Evolutionary conservation across 1,140 invertebrate species (phyloP), one percentile per base, ranked within the genome.

Genomic region (Ceratina japonica): DNA sequence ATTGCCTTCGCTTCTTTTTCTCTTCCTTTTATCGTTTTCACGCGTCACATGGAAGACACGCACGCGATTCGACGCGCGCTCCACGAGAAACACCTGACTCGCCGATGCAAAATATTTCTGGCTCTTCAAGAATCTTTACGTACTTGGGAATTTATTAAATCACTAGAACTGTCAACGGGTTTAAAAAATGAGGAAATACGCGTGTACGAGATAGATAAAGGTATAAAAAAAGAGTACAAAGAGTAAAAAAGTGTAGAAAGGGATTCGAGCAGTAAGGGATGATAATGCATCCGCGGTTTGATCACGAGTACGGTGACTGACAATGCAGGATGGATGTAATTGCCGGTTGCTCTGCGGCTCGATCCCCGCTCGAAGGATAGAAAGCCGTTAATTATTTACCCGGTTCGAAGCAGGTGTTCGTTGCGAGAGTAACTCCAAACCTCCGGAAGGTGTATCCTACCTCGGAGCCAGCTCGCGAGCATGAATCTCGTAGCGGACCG

Each of bases 331-430:
- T 52, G 44, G 4, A 52, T 7, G 65, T 68, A 68, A 68, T 68
- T 27, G 65, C 65, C 12, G 65, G 65, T 68, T 68, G 22, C 22
- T 24, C 65, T 68, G 2, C 18, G 8, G 49, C 22, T 18, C 49
- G 3, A n/a, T 52, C 49, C 13, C 12, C 3, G 44, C 8, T 68
- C 65, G 10, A 52, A 27, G 16, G 65, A 68, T 68, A 68, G 65
- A 68, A 68, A 68, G 16, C 65, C 4, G 65, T 1, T 68, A 68
- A 68, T 68, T 66, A 66, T 66, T 68, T 52, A 52, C 5, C 61
- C 64, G 65, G 7, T 0, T 44, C 16, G 10, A 16, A 18, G 65
- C 65, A 68, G 65, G 16, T 68, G 65, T 68, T 68, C 22, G 37
- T 7, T 44, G 37, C 12, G 8, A 8, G 8, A 0, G 10, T 22